Percentiles rank a stretch among this genome's conserved stretches.
phyloP scores from a whole-genome alignment of 2,797 vertebrate genomes.

The Poecilia picta region DNA sequence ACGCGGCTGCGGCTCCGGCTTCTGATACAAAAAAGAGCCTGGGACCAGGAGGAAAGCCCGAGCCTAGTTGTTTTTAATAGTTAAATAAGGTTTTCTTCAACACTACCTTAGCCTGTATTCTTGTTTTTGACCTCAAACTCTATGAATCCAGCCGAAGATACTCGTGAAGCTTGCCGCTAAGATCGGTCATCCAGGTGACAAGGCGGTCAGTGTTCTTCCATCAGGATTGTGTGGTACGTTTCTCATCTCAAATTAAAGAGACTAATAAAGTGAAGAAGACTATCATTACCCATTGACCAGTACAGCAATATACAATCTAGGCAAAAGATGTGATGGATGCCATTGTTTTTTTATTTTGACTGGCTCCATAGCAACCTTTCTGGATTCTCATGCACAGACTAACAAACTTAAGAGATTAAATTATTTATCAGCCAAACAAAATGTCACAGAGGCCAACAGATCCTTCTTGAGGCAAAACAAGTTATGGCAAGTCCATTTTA shows the following conservation, averaged over 20 bases:
- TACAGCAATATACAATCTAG: background rate
- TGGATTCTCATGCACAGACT: background rate
- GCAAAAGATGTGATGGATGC: background rate
- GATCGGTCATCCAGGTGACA: background rate
- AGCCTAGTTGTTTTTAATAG: no score
- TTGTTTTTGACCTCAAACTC: background rate
- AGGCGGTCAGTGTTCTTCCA: background rate
- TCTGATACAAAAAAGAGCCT: no score
- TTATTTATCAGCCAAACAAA: background rate
- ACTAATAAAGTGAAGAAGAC: background rate
- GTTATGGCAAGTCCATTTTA: background rate
- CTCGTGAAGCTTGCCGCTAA: background rate
- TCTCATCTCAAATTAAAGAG: background rate
- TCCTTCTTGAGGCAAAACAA: background rate
- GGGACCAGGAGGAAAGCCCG: no score
- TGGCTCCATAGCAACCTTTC: background rate
- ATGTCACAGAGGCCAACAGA: background rate
- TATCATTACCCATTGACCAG: background rate
- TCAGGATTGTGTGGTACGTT: background rate
- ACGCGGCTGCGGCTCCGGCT: no score
- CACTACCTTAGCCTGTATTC: background rate
- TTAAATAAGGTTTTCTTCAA: no score
- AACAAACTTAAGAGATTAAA: background rate
- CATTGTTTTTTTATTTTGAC: background rate
- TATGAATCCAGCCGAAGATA: background rate